A percentile compares a stretch with the other conserved stretches of the same genome.
These are phyloP conservation scores for Callipepla squamata DNA, from an alignment of 2,113 vertebrate genomes.

Conservation along the genomic window DNA sequence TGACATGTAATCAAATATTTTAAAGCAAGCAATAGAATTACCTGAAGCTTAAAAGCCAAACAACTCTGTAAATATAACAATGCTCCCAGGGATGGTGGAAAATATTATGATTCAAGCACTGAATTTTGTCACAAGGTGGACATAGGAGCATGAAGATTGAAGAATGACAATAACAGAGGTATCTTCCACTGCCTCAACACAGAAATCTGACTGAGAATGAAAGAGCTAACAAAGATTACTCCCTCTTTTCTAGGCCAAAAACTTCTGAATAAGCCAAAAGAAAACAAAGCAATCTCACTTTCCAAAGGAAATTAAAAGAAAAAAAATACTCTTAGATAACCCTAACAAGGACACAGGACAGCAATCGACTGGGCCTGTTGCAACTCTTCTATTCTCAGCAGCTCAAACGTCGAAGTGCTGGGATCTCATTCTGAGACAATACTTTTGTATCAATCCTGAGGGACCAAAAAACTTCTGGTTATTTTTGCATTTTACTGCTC, in stretches of 20 bases:
- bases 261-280: background rate
- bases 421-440: background rate
- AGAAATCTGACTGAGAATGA: background rate
- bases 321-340: background rate
- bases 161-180: background rate
- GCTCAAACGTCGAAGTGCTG: background rate
- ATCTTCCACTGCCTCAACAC: background rate
- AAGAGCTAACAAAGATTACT: rapidly evolving
- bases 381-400: background rate
- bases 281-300: background rate
- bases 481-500: background rate
- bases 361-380: background rate
- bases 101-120: background rate
- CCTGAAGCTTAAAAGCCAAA: background rate
- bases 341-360: background rate
- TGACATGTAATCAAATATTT: background rate
- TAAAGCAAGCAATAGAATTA: background rate
- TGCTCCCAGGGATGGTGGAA: background rate
- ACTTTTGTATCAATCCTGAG: background rate
- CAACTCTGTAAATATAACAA: background rate
- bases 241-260: background rate
- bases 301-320: background rate
- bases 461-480: background rate
- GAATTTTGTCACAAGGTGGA: background rate
- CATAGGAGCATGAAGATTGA: background rate